Evolutionary conservation across 1,140 invertebrate species (phyloP).

Genomic region (Apis cerana): DNA sequence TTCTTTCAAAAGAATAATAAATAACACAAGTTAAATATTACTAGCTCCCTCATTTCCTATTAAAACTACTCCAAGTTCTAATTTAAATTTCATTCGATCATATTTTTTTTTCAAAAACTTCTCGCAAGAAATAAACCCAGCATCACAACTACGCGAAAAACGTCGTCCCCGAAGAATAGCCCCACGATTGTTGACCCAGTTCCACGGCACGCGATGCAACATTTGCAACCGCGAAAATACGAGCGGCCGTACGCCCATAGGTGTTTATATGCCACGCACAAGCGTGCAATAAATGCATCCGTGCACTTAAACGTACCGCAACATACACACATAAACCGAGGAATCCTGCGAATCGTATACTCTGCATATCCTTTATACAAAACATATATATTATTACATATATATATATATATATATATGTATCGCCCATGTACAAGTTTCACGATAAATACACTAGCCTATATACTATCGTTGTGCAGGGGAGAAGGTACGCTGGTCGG

Average conservation of each 20-base stretch:
- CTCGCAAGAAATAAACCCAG: neutral
- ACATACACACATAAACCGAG: too few species aligned
- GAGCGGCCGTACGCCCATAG: neutral
- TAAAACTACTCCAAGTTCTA: neutral
- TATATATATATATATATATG: neutral
- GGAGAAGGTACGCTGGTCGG: constrained; percentile 41
- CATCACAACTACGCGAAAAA: neutral
- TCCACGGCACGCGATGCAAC: neutral
- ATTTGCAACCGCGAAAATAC: constrained; percentile 42
- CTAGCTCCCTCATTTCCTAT: neutral
- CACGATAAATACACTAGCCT: constrained; percentile 57
- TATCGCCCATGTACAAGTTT: constrained; percentile 15
- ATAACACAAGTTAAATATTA: too few species aligned
- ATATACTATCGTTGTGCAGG: constrained; percentile 47
- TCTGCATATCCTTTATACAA: constrained; percentile 1
- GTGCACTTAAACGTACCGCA: neutral
- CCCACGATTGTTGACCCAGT: constrained; percentile 25
- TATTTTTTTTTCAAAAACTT: neutral
- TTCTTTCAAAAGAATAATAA: too few species aligned
- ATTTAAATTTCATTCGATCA: neutral
- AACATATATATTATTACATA: neutral
- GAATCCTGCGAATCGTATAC: neutral
- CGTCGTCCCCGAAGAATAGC: neutral
- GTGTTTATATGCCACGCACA: constrained; percentile 11
- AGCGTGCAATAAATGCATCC: constrained; percentile 6